Percentiles rank a stretch among this genome's conserved stretches.
phyloP scores from a whole-genome alignment of 35 echinoderm and acorn worm genomes.

The Lytechinus variegatus region DNA sequence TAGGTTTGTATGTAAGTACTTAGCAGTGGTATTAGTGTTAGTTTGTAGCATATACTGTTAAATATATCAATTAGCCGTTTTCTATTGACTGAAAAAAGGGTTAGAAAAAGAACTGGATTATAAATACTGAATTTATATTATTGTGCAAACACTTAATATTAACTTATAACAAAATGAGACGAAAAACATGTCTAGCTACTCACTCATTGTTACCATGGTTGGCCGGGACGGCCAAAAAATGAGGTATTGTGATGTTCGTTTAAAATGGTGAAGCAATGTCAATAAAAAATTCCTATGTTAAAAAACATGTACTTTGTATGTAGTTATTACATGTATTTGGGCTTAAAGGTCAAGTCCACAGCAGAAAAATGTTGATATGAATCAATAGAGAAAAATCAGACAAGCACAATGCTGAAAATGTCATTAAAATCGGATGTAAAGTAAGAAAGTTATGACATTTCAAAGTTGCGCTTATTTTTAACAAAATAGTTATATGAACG shows the following conservation, averaged over 20 bases:
- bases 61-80: neutral
- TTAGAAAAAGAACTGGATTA: neutral
- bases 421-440: too few species aligned
- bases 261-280: conserved; percentile 30
- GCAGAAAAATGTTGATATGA: too few species aligned
- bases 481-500: too few species aligned
- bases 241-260: conserved; percentile 28
- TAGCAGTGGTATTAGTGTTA: neutral
- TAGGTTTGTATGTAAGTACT: neutral
- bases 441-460: too few species aligned
- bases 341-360: neutral
- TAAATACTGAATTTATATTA: conserved; percentile 21
- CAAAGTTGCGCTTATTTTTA: too few species aligned
- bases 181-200: neutral
- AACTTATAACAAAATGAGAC: neutral
- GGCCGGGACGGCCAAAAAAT: neutral
- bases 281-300: conserved; percentile 40
- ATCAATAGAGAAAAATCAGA: too few species aligned
- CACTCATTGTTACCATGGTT: neutral
- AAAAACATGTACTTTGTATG: neutral
- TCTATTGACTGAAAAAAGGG: neutral
- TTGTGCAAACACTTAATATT: neutral
- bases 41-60: neutral
- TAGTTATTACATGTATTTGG: neutral
- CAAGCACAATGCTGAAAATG: too few species aligned